phyloP scores from a whole-genome alignment of 1,140 invertebrate species.

The Drosophila sp. region DNA sequence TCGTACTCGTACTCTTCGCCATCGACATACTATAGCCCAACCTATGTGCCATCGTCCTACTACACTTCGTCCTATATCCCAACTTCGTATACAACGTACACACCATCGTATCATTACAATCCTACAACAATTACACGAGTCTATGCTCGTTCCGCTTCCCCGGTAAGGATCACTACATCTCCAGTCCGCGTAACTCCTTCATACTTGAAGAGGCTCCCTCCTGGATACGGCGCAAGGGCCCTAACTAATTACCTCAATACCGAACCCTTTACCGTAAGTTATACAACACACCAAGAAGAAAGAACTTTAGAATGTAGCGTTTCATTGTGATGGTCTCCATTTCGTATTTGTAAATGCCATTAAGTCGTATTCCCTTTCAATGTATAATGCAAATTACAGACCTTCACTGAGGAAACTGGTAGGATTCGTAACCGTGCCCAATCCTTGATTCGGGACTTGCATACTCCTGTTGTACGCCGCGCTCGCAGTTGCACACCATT shows the following conservation, averaged over 20 bases:
- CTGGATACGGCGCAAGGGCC: slow-evolving; percentile 87
- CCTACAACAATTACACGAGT: slow-evolving; percentile 74
- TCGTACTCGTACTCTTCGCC: slow-evolving; percentile 65
- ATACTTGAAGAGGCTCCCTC: slow-evolving; percentile 86
- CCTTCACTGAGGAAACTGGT: slow-evolving; percentile 91
- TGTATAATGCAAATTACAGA: slow-evolving; percentile 83
- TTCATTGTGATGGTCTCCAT: neutral
- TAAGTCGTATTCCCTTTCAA: neutral
- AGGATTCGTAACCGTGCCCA: slow-evolving; percentile 90
- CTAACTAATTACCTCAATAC: slow-evolving; percentile 90
- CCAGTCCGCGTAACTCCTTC: slow-evolving; percentile 87
- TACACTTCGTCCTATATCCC: slow-evolving; percentile 83
- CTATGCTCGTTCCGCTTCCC: slow-evolving; percentile 82
- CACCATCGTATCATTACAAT: slow-evolving; percentile 76
- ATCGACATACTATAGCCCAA: slow-evolving; percentile 67
- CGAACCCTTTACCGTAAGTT: slow-evolving; percentile 83
- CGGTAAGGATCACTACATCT: slow-evolving; percentile 85
- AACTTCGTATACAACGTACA: slow-evolving; percentile 73
- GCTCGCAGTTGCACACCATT: slow-evolving; percentile 85
- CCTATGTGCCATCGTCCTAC: slow-evolving; percentile 84
- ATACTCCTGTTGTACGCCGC: slow-evolving; percentile 88
- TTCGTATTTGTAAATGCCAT: neutral
- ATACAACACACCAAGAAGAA: slow-evolving; percentile 28
- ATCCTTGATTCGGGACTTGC: slow-evolving; percentile 88
- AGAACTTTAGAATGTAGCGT: slow-evolving; percentile 85